Base-by-base conservation (phyloP, 2,113 vertebrate species). In the Sander lucioperca region DNA sequence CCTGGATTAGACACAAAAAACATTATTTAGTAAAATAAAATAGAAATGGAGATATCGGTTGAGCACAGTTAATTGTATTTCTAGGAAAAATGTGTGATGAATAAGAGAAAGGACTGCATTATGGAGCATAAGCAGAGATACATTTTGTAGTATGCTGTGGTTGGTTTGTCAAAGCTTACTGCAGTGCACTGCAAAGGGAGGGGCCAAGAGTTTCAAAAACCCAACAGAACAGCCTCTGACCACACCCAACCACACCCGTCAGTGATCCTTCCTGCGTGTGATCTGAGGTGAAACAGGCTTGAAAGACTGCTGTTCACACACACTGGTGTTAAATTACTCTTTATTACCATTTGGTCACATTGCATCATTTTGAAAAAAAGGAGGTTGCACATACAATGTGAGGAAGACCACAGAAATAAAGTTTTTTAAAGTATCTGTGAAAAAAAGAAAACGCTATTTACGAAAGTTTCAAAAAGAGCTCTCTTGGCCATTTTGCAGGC, bases 41-140 rank as follows among this genome's bases (percentile, higher is more conserved):
- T 43, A 43, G 39, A 43, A 43, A 10, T 43, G 9, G 9, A 43
- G 9, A 43, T 43, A 43, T 3, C 0, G 2, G 9, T 43, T 43
- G 11, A 59, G 48, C 2, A 33, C 10, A 53, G 51, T 6, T 3
- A 23, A 15, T 43, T 57, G 15, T 54, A 57, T n/a, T 4, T 47
- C 3, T 5, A 9, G 10, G 5, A 77, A 59, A 51, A 15, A 54
- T 63, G 18, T 58, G 36, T 19, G 18, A 47, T 59, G n/a, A 54
- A 54, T 47, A 21, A 83, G 27, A 85, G 30, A 50, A 58, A 19
- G 14, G 21, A 6, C 13, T 51, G 50, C 21, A 67, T 56, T 48
- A 56, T 74, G 64, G 79, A 85, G 65, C 67, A 74, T 21, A 30
- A 66, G 23, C 18, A 63, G 15, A 69, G 13, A 45, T 5, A 16